Percentiles rank a stretch among this genome's conserved stretches.
Evolutionary conservation across 1,140 invertebrate species (phyloP).

Genomic region (Acromyrmex heyeri): DNA sequence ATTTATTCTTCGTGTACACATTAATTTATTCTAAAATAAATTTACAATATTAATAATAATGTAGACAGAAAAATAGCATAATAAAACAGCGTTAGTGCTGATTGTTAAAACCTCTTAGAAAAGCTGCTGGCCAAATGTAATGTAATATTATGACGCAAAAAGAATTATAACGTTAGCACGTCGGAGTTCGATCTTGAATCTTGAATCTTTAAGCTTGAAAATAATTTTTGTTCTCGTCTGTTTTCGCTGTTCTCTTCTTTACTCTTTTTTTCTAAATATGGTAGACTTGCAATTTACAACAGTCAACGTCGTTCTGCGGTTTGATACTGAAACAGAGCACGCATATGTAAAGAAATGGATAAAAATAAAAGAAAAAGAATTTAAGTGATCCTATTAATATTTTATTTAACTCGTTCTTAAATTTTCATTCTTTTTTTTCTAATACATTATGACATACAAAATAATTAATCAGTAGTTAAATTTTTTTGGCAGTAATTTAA

Average conservation of each 20-base stretch:
- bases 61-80: neutral
- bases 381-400: neutral
- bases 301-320: neutral
- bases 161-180: neutral
- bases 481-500: neutral
- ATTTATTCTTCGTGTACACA: neutral
- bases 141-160: neutral
- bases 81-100: neutral
- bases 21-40: conserved; percentile 16
- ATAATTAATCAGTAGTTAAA: conserved; percentile 4
- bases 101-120: neutral
- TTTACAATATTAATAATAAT: conserved; percentile 1
- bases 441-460: neutral
- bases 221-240: neutral
- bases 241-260: neutral
- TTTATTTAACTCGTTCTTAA: neutral
- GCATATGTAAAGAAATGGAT: neutral
- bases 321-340: neutral
- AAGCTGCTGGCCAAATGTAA: neutral
- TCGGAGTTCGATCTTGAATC: neutral
- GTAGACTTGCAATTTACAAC: neutral
- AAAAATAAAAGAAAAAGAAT: neutral
- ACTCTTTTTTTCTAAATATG: neutral
- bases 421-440: neutral
- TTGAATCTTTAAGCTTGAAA: neutral